A percentile compares a stretch with the other conserved stretches of the same genome.
Evolutionary conservation across 2,888 invertebrate genomes (phyloP).

Genomic region (Heliothis peltigera): DNA sequence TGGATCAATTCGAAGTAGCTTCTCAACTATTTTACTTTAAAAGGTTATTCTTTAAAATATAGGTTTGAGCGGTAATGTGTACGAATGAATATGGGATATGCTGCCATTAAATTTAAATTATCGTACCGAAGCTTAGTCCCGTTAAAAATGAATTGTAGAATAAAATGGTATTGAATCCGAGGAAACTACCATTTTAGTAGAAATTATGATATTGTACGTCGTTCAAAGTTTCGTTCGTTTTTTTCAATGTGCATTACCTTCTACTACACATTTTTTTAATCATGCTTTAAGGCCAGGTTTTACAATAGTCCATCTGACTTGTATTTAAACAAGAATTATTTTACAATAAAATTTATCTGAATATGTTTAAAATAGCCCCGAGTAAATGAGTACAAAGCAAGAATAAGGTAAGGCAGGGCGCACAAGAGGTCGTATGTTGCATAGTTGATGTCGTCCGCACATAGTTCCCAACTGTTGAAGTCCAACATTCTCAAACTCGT

Average conservation of each 20-base stretch:
- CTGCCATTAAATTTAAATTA: conserved; percentile 11
- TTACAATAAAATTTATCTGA: too few relatives aligned
- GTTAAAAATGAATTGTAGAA: conserved; percentile 18
- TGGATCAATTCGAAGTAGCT: conserved; percentile 7
- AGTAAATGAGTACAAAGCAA: not conserved
- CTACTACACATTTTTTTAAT: too few relatives aligned
- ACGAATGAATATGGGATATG: not conserved
- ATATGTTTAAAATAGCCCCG: too few relatives aligned
- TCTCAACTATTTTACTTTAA: not conserved
- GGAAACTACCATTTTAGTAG: conserved; percentile 1
- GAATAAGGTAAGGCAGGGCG: conserved; percentile 14
- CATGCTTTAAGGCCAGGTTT: too few relatives aligned
- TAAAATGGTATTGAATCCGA: not conserved
- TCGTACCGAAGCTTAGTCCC: not conserved
- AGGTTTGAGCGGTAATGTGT: conserved; percentile 6
- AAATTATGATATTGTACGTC: not conserved
- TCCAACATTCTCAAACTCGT: conserved; percentile 41
- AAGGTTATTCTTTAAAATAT: not conserved
- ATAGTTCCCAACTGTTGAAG: conserved; percentile 37
- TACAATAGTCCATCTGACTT: too few relatives aligned
- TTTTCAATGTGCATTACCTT: not conserved
- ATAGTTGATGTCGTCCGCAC: conserved; percentile 33
- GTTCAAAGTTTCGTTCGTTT: not conserved
- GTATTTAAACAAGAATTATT: too few relatives aligned
- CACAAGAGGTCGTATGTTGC: conserved; percentile 21